Conservation (phyloP, 2,888 invertebrate species). For the Mesorhabditis sp. region DNA sequence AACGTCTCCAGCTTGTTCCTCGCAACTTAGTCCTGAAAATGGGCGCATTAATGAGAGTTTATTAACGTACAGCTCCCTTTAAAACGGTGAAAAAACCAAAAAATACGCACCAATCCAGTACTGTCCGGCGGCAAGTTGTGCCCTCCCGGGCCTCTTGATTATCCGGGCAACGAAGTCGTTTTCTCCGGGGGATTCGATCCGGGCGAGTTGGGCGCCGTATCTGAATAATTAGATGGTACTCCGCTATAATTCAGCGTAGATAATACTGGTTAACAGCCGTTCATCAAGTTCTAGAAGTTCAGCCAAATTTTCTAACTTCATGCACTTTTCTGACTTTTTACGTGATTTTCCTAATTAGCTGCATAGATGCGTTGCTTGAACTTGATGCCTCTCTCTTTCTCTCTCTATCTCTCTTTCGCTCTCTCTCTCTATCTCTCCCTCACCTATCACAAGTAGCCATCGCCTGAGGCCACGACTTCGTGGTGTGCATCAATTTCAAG, state of each 20-base stretch:
- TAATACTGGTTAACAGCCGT: too few species aligned
- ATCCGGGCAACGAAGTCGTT: conserved; percentile 84
- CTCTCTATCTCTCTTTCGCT: too few species aligned
- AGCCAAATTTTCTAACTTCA: too few species aligned
- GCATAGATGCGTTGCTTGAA: too few species aligned
- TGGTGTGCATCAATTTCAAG: conserved; percentile 39
- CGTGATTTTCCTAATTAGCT: too few species aligned
- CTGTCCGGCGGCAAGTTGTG: conserved; percentile 19
- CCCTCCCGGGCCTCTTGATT: conserved; percentile 63
- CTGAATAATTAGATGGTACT: conserved; percentile 69
- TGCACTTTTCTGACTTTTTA: too few species aligned
- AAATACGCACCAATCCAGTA: conserved; percentile 47
- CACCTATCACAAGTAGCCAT: conserved; percentile 52
- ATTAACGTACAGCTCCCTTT: conserved; percentile 5
- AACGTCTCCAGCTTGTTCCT: conserved; percentile 25
- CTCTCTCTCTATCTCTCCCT: not conserved
- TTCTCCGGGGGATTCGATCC: conserved; percentile 82
- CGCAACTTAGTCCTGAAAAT: conserved; percentile 35
- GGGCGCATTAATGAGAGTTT: conserved; percentile 6
- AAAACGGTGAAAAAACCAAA: not conserved
- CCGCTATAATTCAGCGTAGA: not conserved
- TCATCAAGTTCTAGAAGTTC: too few species aligned
- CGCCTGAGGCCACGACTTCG: conserved; percentile 57
- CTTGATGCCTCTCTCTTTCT: too few species aligned
- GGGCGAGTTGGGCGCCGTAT: conserved; percentile 89